These are phyloP conservation scores for Heptranchias perlo DNA, from an alignment of 2,113 vertebrate genomes.

Conservation along the genomic window DNA sequence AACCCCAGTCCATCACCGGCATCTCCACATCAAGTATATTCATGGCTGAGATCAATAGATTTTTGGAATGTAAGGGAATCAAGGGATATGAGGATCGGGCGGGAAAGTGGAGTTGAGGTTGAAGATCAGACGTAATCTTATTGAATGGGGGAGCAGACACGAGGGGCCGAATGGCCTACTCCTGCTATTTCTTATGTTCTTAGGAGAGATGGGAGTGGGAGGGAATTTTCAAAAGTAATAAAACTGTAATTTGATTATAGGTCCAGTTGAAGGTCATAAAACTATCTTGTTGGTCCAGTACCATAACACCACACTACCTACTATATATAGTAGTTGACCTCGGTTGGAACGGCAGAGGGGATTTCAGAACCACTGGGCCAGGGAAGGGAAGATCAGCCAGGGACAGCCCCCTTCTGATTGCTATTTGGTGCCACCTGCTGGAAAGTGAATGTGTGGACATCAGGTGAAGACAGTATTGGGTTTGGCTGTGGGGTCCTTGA, in stretches of 20 bases:
- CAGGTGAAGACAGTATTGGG: not conserved
- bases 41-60: too few relatives aligned
- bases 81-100: too few relatives aligned
- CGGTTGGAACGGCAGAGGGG: not conserved
- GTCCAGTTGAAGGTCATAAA: not conserved
- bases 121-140: too few relatives aligned
- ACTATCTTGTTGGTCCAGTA: not conserved
- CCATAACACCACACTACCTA: not conserved
- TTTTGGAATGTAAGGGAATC: too few relatives aligned
- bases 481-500: not conserved
- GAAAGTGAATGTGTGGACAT: not conserved
- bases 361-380: not conserved
- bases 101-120: too few relatives aligned
- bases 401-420: not conserved
- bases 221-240: not conserved
- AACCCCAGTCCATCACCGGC: too few relatives aligned
- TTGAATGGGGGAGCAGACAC: too few relatives aligned
- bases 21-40: too few relatives aligned
- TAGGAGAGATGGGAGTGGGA: not conserved
- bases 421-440: not conserved
- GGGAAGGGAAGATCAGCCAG: not conserved
- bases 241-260: not conserved
- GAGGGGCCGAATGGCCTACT: too few relatives aligned
- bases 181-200: too few relatives aligned
- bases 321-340: not conserved